These are phyloP conservation scores for Hephaestus fuliginosus DNA, from an alignment of 2,797 vertebrate genomes.

Conservation along the genomic window DNA sequence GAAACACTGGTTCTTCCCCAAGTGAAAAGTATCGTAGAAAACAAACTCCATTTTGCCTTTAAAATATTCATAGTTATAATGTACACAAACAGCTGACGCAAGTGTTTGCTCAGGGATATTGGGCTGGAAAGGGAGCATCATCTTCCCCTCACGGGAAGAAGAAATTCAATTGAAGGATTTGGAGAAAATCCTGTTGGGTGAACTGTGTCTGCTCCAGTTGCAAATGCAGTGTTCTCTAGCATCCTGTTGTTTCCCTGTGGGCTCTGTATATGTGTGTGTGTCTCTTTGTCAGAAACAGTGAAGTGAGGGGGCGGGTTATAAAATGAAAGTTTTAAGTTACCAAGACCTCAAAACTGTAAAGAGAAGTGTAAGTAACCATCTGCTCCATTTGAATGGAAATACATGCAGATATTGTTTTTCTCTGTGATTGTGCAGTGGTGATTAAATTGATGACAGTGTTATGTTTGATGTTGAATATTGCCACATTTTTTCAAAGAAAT, in stretches of 20 bases:
- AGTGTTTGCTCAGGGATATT: constrained; percentile 73
- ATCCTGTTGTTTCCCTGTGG: constrained; percentile 61
- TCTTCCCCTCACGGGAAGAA: constrained; percentile 58
- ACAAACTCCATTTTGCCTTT: constrained; percentile 51
- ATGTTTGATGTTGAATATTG: neutral
- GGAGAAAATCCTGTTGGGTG: constrained; percentile 73
- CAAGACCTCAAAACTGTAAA: constrained; percentile 32
- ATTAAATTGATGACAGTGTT: neutral
- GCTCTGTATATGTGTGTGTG: constrained; percentile 17
- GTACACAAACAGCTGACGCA: constrained; percentile 75
- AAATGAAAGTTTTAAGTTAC: constrained; percentile 61
- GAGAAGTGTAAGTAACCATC: constrained; percentile 6
- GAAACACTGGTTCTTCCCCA: constrained; percentile 24
- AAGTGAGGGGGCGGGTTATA: constrained; percentile 54
- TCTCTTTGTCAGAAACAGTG: constrained; percentile 26
- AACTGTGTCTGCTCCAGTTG: constrained; percentile 70
- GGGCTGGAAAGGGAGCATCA: constrained; percentile 63
- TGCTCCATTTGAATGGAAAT: constrained; percentile 3
- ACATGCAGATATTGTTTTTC: neutral
- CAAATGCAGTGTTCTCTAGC: constrained; percentile 67
- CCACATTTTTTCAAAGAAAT: neutral
- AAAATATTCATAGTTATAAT: constrained; percentile 74
- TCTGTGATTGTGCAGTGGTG: neutral
- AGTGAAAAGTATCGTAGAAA: constrained; percentile 33
- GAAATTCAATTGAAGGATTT: constrained; percentile 78